A percentile compares a stretch with the other conserved stretches of the same genome.
These are phyloP conservation scores for Orthonyx spaldingii DNA, from an alignment of 2,113 vertebrate species.

Conservation along the genomic window DNA sequence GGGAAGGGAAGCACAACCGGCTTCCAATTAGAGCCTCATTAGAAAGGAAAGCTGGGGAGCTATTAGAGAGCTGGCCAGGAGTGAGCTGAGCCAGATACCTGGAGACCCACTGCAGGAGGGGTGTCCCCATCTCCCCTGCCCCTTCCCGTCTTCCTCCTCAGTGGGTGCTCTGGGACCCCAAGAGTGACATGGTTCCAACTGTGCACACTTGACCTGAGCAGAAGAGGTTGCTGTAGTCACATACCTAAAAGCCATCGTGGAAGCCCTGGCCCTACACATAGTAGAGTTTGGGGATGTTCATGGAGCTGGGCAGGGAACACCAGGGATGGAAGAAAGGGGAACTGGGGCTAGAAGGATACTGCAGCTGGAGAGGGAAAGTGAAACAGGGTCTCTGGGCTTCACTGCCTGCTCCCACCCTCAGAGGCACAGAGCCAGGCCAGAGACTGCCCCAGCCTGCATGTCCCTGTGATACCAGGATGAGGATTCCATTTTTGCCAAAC, in stretches of 20 bases:
- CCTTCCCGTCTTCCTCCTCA: neutral
- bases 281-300: neutral
- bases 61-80: slow-evolving; percentile 61
- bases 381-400: neutral
- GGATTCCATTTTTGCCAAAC: neutral
- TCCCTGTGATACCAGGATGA: neutral
- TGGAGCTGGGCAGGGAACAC: neutral
- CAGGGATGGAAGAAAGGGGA: neutral
- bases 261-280: neutral
- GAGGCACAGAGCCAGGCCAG: neutral
- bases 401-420: neutral
- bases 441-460: neutral
- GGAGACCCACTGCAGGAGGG: neutral
- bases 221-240: neutral
- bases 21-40: slow-evolving; percentile 81
- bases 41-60: slow-evolving; percentile 75
- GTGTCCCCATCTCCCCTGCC: neutral
- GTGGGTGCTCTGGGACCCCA: neutral
- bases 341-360: neutral
- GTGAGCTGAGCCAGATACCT: slow-evolving; percentile 10
- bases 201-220: neutral
- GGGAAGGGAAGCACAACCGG: slow-evolving; percentile 71
- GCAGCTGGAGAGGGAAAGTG: neutral
- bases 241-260: neutral
- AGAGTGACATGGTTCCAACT: neutral